Evolutionary conservation across 2,797 vertebrate species (phyloP), one percentile per base, ranked within the genome.

Genomic region (Staurois parvus): DNA sequence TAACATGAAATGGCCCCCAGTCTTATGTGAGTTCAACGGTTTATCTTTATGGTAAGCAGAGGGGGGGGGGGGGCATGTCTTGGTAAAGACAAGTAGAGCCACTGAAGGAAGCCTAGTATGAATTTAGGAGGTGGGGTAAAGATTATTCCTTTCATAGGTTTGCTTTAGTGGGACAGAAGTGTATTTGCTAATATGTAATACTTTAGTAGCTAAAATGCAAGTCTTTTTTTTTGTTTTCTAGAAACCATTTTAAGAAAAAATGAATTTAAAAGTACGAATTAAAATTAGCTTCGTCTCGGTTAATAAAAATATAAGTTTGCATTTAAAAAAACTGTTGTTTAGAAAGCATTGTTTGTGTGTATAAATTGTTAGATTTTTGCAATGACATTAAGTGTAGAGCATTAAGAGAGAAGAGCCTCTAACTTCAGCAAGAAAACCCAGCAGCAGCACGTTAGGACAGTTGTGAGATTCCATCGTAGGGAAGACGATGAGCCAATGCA

Each of bases 381-480:
- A 59, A n/a, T 59, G 8, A 0, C 21, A 24, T n/a, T 24, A 56
- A 56, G 4, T 52, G 48, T 52, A 15, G 48, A 52, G 21, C 19
- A 59, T 59, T 24, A 59, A 19, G 17, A 56, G 19, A 19, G 52
- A 56, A 56, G 21, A 24, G n/a, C 52, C 24, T 59, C 21, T 59
- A 5, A 59, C 52, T 59, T 24, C 64, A 66, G 32, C 28, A 28
- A 10, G 30, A 28, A 24, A 62, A 62, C 21, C 32, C 48, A 28
- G 56, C 21, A 28, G 56, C 21, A 26, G 15, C 10, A 28, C 8
- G 4, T 37, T 28, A 40, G 48, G 75, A 74, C 69, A 52, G n/a
- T 70, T 79, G 45, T 72, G 80, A 69, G 74, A 78, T 67, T 83
- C 52, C 75, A 30, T 21, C 59, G 28, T 21, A 45, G 59, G 42